phyloP scores from a whole-genome alignment of 2,888 invertebrate genomes.

The Meteorus colon region DNA sequence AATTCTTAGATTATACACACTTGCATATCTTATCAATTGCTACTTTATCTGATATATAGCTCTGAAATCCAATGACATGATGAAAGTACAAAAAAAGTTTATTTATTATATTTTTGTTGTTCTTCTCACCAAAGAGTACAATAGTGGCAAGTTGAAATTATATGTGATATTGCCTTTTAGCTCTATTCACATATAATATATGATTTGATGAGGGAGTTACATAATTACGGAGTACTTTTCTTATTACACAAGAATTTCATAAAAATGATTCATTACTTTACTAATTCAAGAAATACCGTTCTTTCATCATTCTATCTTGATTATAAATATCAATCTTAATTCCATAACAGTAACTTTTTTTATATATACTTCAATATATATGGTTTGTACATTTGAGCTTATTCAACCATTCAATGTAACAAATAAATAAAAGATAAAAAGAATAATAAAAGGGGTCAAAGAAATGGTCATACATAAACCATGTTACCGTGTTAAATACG shows the following conservation, averaged over 20 bases:
- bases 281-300: not conserved
- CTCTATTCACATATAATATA: not conserved
- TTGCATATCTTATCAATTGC: conserved; percentile 6
- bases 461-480: not conserved
- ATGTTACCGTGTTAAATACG: not conserved
- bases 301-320: not conserved
- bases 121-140: conserved; percentile 46
- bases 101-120: not conserved
- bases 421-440: not conserved
- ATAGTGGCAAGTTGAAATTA: not conserved
- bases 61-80: conserved; percentile 19
- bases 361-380: conserved; percentile 5
- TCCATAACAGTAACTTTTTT: conserved; percentile 14
- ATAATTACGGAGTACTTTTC: not conserved
- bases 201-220: not conserved
- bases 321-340: conserved; percentile 4
- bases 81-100: conserved; percentile 24
- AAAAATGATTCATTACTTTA: not conserved
- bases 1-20: conserved; percentile 22
- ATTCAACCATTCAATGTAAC: not conserved
- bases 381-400: conserved; percentile 19
- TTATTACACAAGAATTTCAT: not conserved
- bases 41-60: not conserved
- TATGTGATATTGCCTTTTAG: not conserved
- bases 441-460: not conserved